phyloP scores from a whole-genome alignment of 1,140 invertebrate genomes.

The Drosophila santomea region DNA sequence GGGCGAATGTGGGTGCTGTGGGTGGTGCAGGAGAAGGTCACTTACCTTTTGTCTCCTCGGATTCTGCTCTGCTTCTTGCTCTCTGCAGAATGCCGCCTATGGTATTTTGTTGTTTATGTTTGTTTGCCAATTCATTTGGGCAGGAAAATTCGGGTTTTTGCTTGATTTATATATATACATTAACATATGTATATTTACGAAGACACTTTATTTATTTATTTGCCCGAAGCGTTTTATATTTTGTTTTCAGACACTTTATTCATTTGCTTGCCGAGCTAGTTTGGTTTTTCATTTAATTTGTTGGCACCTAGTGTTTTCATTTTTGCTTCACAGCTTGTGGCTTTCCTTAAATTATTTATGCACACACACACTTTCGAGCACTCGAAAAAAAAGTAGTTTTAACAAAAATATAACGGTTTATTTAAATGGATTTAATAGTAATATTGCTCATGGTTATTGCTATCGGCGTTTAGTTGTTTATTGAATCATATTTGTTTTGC shows the following conservation, averaged over 20 bases:
- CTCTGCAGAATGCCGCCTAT: slow-evolving; percentile 33
- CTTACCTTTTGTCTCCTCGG: slow-evolving; percentile 67
- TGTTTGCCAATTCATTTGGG: slow-evolving; percentile 12
- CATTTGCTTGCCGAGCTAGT: slow-evolving; percentile 2
- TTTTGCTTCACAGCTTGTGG: neutral
- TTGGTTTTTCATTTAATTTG: slow-evolving; percentile 1
- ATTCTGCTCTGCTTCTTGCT: slow-evolving; percentile 27
- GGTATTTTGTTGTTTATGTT: slow-evolving; percentile 32
- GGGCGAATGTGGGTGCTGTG: neutral
- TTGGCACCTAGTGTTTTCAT: slow-evolving; percentile 10
- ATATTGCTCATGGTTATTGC: slow-evolving; percentile 39
- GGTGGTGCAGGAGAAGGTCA: slow-evolving; percentile 56
- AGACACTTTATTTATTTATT: slow-evolving; percentile 20
- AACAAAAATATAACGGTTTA: slow-evolving; percentile 2
- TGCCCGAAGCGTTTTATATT: neutral
- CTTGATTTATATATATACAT: neutral
- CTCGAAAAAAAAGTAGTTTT: slow-evolving; percentile 10
- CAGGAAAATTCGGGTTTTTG: neutral
- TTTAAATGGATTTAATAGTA: slow-evolving; percentile 4
- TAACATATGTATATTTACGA: slow-evolving; percentile 1
- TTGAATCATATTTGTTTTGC: slow-evolving; percentile 12
- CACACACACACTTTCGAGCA: slow-evolving; percentile 16
- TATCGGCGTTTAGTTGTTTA: neutral
- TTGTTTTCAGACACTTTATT: slow-evolving; percentile 11
- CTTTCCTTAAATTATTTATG: slow-evolving; percentile 5